Percentiles rank a stretch among this genome's conserved stretches.
Conservation (phyloP, 2,797 vertebrate species). For the Brotula barbata region DNA sequence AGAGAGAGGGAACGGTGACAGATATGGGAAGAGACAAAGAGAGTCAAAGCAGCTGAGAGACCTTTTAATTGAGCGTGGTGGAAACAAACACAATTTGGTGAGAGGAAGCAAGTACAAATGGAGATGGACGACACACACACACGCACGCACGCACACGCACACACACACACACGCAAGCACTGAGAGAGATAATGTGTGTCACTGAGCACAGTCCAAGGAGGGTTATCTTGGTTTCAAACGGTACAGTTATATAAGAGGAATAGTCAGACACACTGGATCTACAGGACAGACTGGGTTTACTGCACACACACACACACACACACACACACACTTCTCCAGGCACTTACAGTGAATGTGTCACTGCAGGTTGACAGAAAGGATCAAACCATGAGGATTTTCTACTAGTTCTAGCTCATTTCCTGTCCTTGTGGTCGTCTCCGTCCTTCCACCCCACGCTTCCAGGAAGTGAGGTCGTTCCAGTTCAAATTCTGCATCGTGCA, state of each 20-base stretch:
- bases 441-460: background rate
- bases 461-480: constrained; percentile 2
- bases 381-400: too few relatives aligned
- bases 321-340: constrained; percentile 32
- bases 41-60: constrained; percentile 57
- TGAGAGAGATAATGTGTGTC: constrained; percentile 51
- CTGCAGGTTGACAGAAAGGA: background rate
- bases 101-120: constrained; percentile 12
- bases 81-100: constrained; percentile 35
- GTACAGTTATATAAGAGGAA: constrained; percentile 59
- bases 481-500: constrained; percentile 17
- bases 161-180: constrained; percentile 1
- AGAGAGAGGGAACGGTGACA: constrained; percentile 24
- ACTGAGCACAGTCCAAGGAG: constrained; percentile 39
- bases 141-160: background rate
- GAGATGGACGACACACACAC: constrained; percentile 26
- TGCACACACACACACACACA: constrained; percentile 13
- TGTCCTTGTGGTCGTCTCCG: background rate
- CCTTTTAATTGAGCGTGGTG: constrained; percentile 53
- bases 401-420: background rate
- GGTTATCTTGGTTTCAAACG: constrained; percentile 57
- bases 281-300: constrained; percentile 50
- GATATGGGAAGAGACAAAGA: constrained; percentile 50
- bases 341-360: constrained; percentile 15
- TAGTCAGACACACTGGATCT: constrained; percentile 45